Base-by-base conservation (phyloP, 2,113 vertebrate species). In the Larimichthys polyactis region DNA sequence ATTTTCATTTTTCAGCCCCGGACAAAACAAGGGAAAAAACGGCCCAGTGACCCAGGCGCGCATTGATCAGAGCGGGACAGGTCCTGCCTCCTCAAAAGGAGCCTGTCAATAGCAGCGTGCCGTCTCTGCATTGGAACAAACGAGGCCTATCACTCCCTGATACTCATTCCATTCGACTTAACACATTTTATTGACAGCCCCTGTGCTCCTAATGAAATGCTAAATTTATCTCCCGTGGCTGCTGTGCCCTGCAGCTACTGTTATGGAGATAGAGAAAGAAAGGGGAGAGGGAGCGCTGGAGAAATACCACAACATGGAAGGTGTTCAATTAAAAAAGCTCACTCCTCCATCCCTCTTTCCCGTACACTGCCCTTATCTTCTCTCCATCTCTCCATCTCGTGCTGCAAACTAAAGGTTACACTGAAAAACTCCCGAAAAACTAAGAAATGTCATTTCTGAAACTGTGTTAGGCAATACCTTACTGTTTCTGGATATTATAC, bases 161-260 rank as follows among this genome's bases (percentile, higher is more conserved):
- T 92, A 94, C 94, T 95, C 95, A 94, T 95, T 95, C 94, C 93
- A 95, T 95, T 95, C 92, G 86, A 95, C 95, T 95, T 95, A 95
- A 95, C 95, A 95, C 95, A 95, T 95, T 95, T 95, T 95, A 96
- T 95, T 96, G 95, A 96, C 95, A 96, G 95, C 82, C 92, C 93
- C 92, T 81, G 89, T 90, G 95, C 93, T 95, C 92, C 93, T 96
- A 96, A 96, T 96, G 95, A 96, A 96, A 96, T 94, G 94, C 95
- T 96, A 95, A 94, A 96, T 96, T 92, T 95, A 96, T 95, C 95
- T 95, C 92, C 90, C 79, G 85, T 82, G 92, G 94, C 94, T 92
- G 91, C 91, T 70, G 89, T 94, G 94, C 94, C 95, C 93, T 43
- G 85, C 91, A 79, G 95, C 94, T 89, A 93, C 92, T 90, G 92